Evolutionary conservation across 1,140 invertebrate species (phyloP).

Genomic region (Pentalonia nigronervosa): DNA sequence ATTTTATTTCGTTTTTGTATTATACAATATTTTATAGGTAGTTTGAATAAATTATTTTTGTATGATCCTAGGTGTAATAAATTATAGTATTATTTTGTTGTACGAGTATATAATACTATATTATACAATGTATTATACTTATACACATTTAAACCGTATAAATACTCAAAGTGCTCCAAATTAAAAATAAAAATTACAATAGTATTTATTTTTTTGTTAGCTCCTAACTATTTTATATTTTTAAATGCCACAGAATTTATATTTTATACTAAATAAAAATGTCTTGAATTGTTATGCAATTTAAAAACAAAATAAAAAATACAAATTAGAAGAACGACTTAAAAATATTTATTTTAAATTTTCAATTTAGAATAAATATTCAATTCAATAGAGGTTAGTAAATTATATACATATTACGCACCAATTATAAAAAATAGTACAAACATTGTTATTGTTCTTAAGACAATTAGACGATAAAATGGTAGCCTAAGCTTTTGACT

Average conservation of each 20-base stretch:
- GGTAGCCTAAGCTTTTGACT: neutral
- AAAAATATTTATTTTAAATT: no score
- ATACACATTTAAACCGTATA: neutral
- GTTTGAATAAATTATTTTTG: neutral
- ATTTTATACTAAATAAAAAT: no score
- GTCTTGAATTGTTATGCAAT: no score
- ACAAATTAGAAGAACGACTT: no score
- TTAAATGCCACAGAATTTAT: neutral
- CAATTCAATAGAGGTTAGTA: no score
- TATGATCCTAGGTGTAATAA: neutral
- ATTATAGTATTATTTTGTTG: neutral
- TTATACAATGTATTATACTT: no score
- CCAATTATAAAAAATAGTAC: no score
- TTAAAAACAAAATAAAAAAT: no score
- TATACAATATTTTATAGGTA: neutral
- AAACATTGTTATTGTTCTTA: no score
- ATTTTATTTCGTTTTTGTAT: neutral
- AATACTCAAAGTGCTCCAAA: neutral
- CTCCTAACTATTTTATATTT: neutral
- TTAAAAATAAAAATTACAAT: neutral
- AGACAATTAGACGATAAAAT: no score
- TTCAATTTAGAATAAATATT: no score
- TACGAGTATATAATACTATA: neutral
- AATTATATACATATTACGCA: no score
- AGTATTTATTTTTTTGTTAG: neutral